A percentile compares a stretch with the other conserved stretches of the same genome.
Evolutionary conservation across 2,797 vertebrate genomes (phyloP).

Genomic region (Catamblyrhynchus diadema): DNA sequence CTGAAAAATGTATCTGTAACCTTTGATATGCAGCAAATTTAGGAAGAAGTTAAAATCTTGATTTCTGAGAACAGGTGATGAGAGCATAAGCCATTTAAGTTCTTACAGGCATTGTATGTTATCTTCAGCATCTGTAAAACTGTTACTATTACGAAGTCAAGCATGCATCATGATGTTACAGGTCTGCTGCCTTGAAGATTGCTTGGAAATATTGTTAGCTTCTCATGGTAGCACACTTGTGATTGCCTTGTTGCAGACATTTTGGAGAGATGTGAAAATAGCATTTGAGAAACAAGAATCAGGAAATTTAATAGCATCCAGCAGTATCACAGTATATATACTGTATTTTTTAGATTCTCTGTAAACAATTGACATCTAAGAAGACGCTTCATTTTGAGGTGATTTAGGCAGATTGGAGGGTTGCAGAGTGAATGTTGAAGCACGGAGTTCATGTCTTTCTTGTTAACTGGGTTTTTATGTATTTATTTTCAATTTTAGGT

Average conservation of each 20-base stretch:
- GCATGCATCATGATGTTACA: background rate
- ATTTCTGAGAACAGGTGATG: background rate
- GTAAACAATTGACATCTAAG: background rate
- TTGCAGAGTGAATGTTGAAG: background rate
- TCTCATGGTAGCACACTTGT: background rate
- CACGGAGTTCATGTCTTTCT: background rate
- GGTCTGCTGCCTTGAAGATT: background rate
- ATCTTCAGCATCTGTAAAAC: background rate
- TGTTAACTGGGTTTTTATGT: slow-evolving; percentile 38
- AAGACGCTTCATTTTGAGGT: background rate
- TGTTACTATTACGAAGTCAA: background rate
- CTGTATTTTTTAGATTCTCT: background rate
- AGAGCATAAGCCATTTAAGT: background rate
- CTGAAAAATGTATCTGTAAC: background rate
- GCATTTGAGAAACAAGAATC: background rate
- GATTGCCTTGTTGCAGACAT: background rate
- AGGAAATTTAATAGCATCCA: background rate
- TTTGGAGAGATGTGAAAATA: background rate
- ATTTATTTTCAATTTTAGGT: slow-evolving; percentile 78
- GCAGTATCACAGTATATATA: background rate
- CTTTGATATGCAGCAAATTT: background rate
- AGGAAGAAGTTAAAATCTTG: background rate
- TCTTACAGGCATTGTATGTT: background rate
- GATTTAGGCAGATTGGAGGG: background rate
- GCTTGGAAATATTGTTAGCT: background rate